Conservation (phyloP, 1,140 invertebrate genomes). For the Drosophila ananassae region DNA sequence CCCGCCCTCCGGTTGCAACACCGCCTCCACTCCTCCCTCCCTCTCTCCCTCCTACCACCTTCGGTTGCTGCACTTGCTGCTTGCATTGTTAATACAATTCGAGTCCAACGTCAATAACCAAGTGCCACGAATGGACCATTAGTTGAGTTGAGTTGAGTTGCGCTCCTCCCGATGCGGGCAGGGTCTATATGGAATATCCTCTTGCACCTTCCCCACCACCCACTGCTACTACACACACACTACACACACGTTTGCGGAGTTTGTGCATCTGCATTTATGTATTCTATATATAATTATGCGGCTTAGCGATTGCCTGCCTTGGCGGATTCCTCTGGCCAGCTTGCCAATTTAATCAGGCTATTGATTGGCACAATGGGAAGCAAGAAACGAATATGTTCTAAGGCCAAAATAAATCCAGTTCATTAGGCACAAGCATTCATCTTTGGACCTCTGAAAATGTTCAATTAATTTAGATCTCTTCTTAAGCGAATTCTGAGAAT, state of each 20-base stretch:
- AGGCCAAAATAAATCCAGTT: not conserved
- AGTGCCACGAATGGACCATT: conserved; percentile 82
- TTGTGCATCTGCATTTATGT: conserved; percentile 46
- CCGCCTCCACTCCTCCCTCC: not conserved
- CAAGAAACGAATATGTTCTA: not conserved
- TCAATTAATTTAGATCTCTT: not conserved
- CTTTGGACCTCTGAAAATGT: not conserved
- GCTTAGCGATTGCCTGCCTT: conserved; percentile 41
- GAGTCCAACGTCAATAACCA: conserved; percentile 81
- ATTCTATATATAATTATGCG: conserved; percentile 70
- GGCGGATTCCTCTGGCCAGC: conserved; percentile 25
- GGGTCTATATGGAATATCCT: conserved; percentile 37
- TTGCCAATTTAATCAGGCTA: conserved; percentile 36
- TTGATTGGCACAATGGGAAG: not conserved
- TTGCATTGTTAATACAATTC: conserved; percentile 81
- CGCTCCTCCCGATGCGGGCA: conserved; percentile 55
- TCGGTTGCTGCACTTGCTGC: conserved; percentile 37
- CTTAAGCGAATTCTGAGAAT: not conserved
- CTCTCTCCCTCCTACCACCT: conserved; percentile 2
- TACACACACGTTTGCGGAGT: conserved; percentile 1
- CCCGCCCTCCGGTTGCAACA: not conserved
- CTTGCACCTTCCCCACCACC: not conserved
- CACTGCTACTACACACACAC: not conserved
- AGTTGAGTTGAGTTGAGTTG: conserved; percentile 69
- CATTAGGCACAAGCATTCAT: not conserved